Evolutionary conservation across 2,113 vertebrate genomes (phyloP), one percentile per base, ranked within the genome.

Genomic region (Irena cyanogastra): DNA sequence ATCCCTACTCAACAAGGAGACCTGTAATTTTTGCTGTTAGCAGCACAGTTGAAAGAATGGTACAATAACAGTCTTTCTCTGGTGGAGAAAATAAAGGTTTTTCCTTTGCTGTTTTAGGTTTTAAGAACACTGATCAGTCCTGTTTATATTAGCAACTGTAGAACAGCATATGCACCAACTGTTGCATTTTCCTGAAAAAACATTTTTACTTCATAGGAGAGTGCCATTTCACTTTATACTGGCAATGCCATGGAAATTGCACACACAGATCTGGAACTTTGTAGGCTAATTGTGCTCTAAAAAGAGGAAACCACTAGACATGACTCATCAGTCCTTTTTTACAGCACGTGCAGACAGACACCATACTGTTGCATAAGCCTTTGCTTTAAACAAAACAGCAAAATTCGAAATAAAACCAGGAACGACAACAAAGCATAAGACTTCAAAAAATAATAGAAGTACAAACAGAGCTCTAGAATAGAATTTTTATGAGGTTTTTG

Each of bases 241-340:
- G 17, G 3, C 0, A 0, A 11, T 68, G 65, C 20, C 72, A 75
- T 3, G 7, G 54, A 44, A 70, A 54, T 42, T 30, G 5, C 14
- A 47, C 7, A 19, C 5, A 45, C 4, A 30, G 35, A 26, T 37
- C 5, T 39, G 30, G 47, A 89, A 19, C n/a, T 68, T 24, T 87
- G 10, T 63, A 33, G 22, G 26, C 7, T 89, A 37, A 47, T 80
- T 30, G 47, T 26, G 5, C 24, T 21, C 16, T 80, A 22, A 27
- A 68, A 74, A 35, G 16, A 63, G 45, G 65, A 87, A 89, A 75
- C 3, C 15, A 23, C 9, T 47, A 31, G n/a, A 59, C 17, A 14
- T 49, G 24, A 60, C 27, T 90, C 47, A 68, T n/a, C 17, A 72
- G 23, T 80, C 16, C 53, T 91, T 72, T 56, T 56, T 69, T 80